A percentile compares a stretch with the other conserved stretches of the same genome.
Conservation (phyloP, 2,113 vertebrate species). For the Cepphus grylle region DNA sequence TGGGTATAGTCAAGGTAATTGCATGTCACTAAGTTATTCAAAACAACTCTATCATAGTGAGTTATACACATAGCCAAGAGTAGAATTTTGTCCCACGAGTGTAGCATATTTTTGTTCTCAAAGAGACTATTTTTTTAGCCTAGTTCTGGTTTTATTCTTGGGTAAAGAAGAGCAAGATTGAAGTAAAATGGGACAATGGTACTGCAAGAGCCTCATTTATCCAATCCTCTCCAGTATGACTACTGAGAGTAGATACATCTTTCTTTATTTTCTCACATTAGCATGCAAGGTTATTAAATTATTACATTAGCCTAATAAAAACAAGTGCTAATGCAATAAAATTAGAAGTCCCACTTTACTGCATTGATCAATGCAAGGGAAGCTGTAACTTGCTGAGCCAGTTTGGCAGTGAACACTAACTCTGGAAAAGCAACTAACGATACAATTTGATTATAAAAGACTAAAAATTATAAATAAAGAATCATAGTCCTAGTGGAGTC, state of each 20-base stretch:
- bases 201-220: not conserved
- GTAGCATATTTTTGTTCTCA: not conserved
- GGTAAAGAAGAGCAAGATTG: not conserved
- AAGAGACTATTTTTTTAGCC: not conserved
- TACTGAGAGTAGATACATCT: not conserved
- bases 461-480: constrained; percentile 49
- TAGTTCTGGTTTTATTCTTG: not conserved
- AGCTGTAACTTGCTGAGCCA: not conserved
- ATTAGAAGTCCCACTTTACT: not conserved
- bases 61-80: not conserved
- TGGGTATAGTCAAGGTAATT: not conserved
- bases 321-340: constrained; percentile 42
- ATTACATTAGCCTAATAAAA: constrained; percentile 28
- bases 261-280: constrained; percentile 23
- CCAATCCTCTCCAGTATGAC: not conserved
- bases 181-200: not conserved
- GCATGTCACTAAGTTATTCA: not conserved
- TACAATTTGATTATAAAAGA: constrained; percentile 49
- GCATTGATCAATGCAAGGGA: not conserved
- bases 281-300: constrained; percentile 46
- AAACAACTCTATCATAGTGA: not conserved
- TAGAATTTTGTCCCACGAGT: not conserved
- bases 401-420: not conserved
- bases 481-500: not conserved
- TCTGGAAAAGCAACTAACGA: constrained; percentile 15